A percentile compares a stretch with the other conserved stretches of the same genome.
These are phyloP conservation scores for Drosophila parvula DNA, from an alignment of 1,140 invertebrate species.

Conservation along the genomic window DNA sequence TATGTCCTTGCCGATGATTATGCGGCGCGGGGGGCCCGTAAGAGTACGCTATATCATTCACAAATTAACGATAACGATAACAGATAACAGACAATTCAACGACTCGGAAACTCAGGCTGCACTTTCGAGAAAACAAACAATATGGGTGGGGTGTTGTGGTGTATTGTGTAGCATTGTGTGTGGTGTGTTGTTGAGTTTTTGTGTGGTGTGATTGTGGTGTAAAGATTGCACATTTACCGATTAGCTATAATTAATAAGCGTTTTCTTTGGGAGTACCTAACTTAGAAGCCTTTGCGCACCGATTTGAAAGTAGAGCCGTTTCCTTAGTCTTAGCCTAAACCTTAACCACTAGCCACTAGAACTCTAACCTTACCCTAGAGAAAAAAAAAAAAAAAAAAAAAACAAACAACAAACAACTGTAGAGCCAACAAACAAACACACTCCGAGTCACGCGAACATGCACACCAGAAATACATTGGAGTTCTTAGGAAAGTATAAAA, in stretches of 20 bases:
- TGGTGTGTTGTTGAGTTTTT: not conserved
- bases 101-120: slow-evolving; percentile 28
- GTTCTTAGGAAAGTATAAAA: slow-evolving; percentile 79
- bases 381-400: slow-evolving; percentile 20
- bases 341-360: slow-evolving; percentile 29
- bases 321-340: slow-evolving; percentile 20
- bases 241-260: slow-evolving; percentile 77
- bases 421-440: not conserved
- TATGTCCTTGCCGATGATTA: slow-evolving; percentile 25
- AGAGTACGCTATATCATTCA: slow-evolving; percentile 48
- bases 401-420: not conserved
- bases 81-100: slow-evolving; percentile 46
- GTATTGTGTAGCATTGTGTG: not conserved
- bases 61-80: slow-evolving; percentile 58
- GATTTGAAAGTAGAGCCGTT: slow-evolving; percentile 46
- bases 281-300: slow-evolving; percentile 55
- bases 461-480: slow-evolving; percentile 10
- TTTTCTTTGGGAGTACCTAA: slow-evolving; percentile 80
- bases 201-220: not conserved
- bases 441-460: slow-evolving; percentile 12
- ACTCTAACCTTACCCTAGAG: not conserved
- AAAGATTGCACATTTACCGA: slow-evolving; percentile 37
- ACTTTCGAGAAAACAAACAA: slow-evolving; percentile 38
- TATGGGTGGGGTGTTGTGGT: not conserved
- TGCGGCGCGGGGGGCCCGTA: slow-evolving; percentile 57